phyloP scores from a whole-genome alignment of 2,797 vertebrate genomes.

The Malurus splendens region DNA sequence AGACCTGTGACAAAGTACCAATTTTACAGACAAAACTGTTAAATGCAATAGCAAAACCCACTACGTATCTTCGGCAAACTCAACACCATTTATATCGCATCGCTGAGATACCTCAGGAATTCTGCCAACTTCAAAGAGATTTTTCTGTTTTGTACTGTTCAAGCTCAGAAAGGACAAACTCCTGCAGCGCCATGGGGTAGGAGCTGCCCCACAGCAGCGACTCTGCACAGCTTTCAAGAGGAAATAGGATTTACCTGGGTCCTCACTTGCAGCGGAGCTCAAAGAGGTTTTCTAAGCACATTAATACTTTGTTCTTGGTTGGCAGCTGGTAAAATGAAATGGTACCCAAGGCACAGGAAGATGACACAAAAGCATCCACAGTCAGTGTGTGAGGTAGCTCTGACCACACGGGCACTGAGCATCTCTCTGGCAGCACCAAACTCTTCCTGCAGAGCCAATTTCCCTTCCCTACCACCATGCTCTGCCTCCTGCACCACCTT shows the following conservation, averaged over 20 bases:
- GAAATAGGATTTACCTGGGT: not conserved
- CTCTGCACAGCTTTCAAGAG: accelerated
- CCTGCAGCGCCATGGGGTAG: accelerated
- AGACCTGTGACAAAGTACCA: not conserved
- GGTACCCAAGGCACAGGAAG: not conserved
- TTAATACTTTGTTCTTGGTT: not conserved
- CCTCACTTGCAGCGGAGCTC: not conserved
- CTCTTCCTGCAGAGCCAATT: not conserved
- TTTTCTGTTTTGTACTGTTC: not conserved
- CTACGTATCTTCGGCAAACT: not conserved
- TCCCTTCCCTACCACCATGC: not conserved
- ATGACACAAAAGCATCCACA: not conserved
- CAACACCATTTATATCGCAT: not conserved
- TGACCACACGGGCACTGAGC: accelerated
- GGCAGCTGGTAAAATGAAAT: not conserved
- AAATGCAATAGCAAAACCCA: not conserved
- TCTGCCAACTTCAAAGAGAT: not conserved
- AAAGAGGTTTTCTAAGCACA: not conserved
- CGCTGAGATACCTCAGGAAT: not conserved
- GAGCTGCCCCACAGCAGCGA: not conserved
- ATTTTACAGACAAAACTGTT: not conserved
- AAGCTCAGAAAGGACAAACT: not conserved
- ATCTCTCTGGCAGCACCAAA: not conserved
- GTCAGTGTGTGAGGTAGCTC: not conserved
- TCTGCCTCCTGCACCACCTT: not conserved